Percentiles rank a stretch among this genome's conserved stretches.
phyloP scores from a whole-genome alignment of 1,140 invertebrate species.

The Drosophila fuyamai region DNA sequence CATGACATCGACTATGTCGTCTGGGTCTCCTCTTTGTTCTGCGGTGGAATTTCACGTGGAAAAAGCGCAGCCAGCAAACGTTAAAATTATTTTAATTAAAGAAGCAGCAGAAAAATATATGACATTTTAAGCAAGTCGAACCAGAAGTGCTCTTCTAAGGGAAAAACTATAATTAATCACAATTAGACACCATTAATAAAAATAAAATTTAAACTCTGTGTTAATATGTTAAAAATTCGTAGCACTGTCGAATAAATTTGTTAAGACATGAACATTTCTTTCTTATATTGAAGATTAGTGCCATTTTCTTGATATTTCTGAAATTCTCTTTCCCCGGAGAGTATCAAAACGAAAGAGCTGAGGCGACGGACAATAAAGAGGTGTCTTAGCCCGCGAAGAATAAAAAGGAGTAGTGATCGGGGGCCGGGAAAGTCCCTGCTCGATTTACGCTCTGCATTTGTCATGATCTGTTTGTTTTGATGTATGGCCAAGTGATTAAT shows the following conservation, averaged over 20 bases:
- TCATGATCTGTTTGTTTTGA: constrained; percentile 83
- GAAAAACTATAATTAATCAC: too few relatives aligned
- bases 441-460: constrained; percentile 74
- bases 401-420: constrained; percentile 13
- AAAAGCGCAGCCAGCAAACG: constrained; percentile 64
- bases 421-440: constrained; percentile 32
- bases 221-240: too few relatives aligned
- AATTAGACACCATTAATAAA: too few relatives aligned
- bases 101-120: constrained; percentile 15
- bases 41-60: constrained; percentile 75
- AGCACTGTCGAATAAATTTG: too few relatives aligned
- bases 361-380: constrained; percentile 25
- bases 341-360: constrained; percentile 9
- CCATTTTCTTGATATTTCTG: background rate
- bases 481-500: constrained; percentile 69
- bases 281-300: background rate
- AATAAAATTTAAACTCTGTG: too few relatives aligned
- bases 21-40: constrained; percentile 20
- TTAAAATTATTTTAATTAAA: constrained; percentile 80
- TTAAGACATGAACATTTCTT: too few relatives aligned
- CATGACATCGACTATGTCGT: constrained; percentile 76
- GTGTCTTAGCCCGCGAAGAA: constrained; percentile 10
- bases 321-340: background rate
- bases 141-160: background rate
- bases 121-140: background rate